These are phyloP conservation scores for Tolmerus cingulatus DNA, from an alignment of 2,888 invertebrate species.

Conservation along the genomic window DNA sequence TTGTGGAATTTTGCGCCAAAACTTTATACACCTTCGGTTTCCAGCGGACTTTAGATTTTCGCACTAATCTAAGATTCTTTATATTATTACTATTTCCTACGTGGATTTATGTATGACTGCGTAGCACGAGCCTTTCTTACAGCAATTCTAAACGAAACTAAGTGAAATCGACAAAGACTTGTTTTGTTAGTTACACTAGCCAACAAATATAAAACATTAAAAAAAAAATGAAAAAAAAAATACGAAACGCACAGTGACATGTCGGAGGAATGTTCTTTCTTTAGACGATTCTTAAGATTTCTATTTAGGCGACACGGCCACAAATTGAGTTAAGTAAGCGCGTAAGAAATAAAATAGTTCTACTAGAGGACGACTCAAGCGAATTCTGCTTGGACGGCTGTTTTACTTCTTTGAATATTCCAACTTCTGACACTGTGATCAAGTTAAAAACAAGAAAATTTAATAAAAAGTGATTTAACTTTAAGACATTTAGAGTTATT, in stretches of 20 bases:
- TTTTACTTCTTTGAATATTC: conserved; percentile 45
- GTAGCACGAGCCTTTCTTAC: neutral
- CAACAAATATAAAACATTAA: neutral
- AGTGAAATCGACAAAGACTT: neutral
- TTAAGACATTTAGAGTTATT: conserved; percentile 1
- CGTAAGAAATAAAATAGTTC: neutral
- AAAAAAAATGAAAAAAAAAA: neutral
- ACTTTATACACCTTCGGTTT: neutral
- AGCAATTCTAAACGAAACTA: conserved; percentile 2
- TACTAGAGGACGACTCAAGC: neutral
- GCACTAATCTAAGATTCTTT: neutral
- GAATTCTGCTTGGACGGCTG: neutral
- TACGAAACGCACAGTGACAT: conserved; percentile 33
- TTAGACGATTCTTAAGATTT: conserved; percentile 16
- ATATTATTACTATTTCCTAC: neutral
- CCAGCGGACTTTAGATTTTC: neutral
- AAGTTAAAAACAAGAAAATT: conserved; percentile 36
- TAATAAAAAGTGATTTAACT: conserved; percentile 40
- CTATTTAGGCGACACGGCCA: neutral
- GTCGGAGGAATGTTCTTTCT: conserved; percentile 36
- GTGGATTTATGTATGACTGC: neutral
- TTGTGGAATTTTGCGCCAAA: neutral
- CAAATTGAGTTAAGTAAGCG: neutral
- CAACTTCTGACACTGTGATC: conserved; percentile 50
- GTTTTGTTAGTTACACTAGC: neutral